Evolutionary conservation across 2,888 invertebrate genomes (phyloP).

Genomic region (Ametastegia equiseti): DNA sequence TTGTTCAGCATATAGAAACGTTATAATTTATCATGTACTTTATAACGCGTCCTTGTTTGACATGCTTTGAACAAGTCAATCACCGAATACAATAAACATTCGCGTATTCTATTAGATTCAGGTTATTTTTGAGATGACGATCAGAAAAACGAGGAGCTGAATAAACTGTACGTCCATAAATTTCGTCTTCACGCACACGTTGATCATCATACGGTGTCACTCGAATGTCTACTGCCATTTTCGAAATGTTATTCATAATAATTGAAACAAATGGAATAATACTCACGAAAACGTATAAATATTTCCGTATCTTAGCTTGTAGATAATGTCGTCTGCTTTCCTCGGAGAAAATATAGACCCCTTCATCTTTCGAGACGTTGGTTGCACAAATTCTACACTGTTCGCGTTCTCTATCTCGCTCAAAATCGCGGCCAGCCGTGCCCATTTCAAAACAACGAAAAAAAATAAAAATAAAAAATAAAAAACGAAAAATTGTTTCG

Average conservation of each 20-base stretch:
- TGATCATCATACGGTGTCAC: background rate
- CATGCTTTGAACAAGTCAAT: background rate
- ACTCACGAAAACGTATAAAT: slow-evolving; percentile 83
- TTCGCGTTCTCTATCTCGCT: slow-evolving; percentile 60
- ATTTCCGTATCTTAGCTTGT: slow-evolving; percentile 83
- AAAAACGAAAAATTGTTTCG: background rate
- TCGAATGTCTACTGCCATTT: slow-evolving; percentile 1
- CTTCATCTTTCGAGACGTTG: slow-evolving; percentile 78
- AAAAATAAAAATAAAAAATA: slow-evolving; percentile 46
- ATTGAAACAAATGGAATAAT: slow-evolving; percentile 52
- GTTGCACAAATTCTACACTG: slow-evolving; percentile 82
- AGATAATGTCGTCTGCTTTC: slow-evolving; percentile 83
- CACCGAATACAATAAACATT: background rate
- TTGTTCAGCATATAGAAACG: background rate
- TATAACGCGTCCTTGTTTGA: background rate
- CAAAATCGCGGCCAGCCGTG: slow-evolving; percentile 60
- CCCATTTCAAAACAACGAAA: slow-evolving; percentile 62
- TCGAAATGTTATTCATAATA: background rate
- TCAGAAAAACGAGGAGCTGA: background rate
- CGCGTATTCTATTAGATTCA: background rate
- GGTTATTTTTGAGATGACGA: background rate
- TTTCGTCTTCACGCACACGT: background rate
- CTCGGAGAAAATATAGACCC: slow-evolving; percentile 82
- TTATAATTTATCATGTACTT: background rate
- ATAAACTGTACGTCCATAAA: background rate